Conservation (phyloP, 64 coral and sea anemone species). For the Acropora tenuis region DNA sequence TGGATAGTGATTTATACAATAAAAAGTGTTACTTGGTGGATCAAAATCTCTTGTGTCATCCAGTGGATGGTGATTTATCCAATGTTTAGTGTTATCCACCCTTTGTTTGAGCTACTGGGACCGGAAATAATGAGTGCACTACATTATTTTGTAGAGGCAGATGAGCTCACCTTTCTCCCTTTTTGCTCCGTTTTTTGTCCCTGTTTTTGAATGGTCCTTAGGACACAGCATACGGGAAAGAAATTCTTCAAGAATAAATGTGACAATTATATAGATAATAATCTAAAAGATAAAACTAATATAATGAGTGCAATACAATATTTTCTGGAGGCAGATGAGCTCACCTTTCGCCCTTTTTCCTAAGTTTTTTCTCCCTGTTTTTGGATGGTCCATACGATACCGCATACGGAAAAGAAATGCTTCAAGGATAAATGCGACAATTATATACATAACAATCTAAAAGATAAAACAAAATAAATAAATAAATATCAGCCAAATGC, state of each 20-base stretch:
- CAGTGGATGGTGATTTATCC: too few relatives aligned
- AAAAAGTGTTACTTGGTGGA: too few relatives aligned
- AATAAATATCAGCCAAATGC: too few relatives aligned
- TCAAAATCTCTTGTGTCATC: too few relatives aligned
- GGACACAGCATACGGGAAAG: slow-evolving; percentile 85
- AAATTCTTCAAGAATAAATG: slow-evolving; percentile 94
- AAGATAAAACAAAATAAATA: slow-evolving; percentile 8
- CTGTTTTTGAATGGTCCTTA: slow-evolving; percentile 65
- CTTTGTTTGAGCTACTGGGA: too few relatives aligned
- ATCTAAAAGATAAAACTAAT: slow-evolving; percentile 66
- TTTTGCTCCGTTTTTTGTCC: too few relatives aligned
- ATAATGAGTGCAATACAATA: too few relatives aligned
- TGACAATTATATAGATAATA: slow-evolving; percentile 93
- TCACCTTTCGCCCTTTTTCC: slow-evolving; percentile 67
- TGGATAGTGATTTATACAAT: too few relatives aligned
- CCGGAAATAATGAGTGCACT: too few relatives aligned
- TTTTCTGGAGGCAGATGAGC: neutral
- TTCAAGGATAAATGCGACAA: slow-evolving; percentile 95
- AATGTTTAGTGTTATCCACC: too few relatives aligned
- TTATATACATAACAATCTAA: slow-evolving; percentile 96
- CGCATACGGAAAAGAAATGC: slow-evolving; percentile 91
- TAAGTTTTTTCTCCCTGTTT: too few relatives aligned
- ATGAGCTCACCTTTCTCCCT: slow-evolving; percentile 48
- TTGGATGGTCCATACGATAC: slow-evolving; percentile 66
- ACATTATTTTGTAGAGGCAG: neutral